Evolutionary conservation across 2,888 invertebrate species (phyloP), one percentile per base, ranked within the genome.

Genomic region (Carcina quercana): DNA sequence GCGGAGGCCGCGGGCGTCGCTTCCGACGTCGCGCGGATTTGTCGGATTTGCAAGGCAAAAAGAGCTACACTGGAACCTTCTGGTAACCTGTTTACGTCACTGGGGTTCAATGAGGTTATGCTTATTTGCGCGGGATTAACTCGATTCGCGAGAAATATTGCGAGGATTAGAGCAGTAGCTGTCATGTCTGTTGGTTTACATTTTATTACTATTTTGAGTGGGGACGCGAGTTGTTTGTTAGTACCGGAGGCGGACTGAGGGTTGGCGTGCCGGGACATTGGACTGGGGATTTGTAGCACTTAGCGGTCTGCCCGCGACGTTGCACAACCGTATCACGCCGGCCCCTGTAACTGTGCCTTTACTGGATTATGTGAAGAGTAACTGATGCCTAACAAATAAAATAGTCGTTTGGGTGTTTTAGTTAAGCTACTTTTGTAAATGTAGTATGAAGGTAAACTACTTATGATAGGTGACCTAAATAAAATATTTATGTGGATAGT

Each of bases 201-300:
- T 55, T 58, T 55, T 37, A 37, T 55, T 37, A 37, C 40, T 28
- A 33, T 32, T 35, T 30, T 40, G 45, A 42, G 36, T 48, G 37
- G 29, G 32, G 25, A 25, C 41, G 37, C 50, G 50, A 48, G 55
- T 50, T 50, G 49, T 43, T 37, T 34, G 39, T 36, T 44, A 56
- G 45, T 54, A 57, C 44, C 45, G 46, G 51, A 42, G 42, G 47
- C 50, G 53, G 48, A 68, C 65, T 66, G 65, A 64, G 43, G 52
- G 44, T 38, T 45, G 57, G 55, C 49, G 10, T 6, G 11, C 54
- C 38, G 54, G 62, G 59, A 53, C 64, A 56, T 57, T 64, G 65
- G 49, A 56, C 58, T 59, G 65, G 58, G 82, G 80, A 82, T 82
- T 82, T 80, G 73, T 76, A 69, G 82, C 82, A 82, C 82, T 82